phyloP scores from a whole-genome alignment of 2,888 invertebrate species.

The Mythimna loreyi region DNA sequence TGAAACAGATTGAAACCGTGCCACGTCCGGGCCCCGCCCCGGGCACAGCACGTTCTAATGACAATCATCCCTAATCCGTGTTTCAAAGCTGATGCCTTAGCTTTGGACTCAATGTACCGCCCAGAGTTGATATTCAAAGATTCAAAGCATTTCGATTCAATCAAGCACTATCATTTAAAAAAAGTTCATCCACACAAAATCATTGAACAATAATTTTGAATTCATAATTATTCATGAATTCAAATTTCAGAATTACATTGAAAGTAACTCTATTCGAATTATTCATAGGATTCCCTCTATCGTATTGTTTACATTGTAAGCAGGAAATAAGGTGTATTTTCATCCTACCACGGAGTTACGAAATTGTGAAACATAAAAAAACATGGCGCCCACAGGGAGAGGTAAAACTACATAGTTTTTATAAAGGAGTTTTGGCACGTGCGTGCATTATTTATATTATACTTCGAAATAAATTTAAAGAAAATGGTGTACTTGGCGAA shows the following conservation, averaged over 20 bases:
- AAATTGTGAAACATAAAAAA: conserved; percentile 58
- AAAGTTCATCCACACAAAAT: too few relatives aligned
- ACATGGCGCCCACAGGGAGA: conserved; percentile 21
- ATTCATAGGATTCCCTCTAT: conserved; percentile 18
- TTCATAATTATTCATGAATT: too few relatives aligned
- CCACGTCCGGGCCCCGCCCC: too few relatives aligned
- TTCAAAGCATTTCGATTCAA: too few relatives aligned
- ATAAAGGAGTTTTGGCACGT: conserved; percentile 11
- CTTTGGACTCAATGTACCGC: too few relatives aligned
- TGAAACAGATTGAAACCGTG: too few relatives aligned
- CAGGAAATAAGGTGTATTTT: conserved; percentile 43
- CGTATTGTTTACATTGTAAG: conserved; percentile 51
- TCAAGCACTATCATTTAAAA: too few relatives aligned
- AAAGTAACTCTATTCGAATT: neutral
- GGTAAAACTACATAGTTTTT: conserved; percentile 42
- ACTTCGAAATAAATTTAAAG: conserved; percentile 35
- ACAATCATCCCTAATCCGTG: too few relatives aligned
- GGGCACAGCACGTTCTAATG: too few relatives aligned
- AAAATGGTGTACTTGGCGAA: conserved; percentile 19
- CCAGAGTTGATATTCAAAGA: too few relatives aligned
- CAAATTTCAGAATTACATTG: neutral
- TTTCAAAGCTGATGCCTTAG: too few relatives aligned
- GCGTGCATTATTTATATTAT: conserved; percentile 32
- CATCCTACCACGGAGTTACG: conserved; percentile 18
- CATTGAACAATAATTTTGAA: too few relatives aligned